Evolutionary conservation across 2,888 invertebrate genomes (phyloP), one percentile per base, ranked within the genome.

Genomic region (Agrochola lota): DNA sequence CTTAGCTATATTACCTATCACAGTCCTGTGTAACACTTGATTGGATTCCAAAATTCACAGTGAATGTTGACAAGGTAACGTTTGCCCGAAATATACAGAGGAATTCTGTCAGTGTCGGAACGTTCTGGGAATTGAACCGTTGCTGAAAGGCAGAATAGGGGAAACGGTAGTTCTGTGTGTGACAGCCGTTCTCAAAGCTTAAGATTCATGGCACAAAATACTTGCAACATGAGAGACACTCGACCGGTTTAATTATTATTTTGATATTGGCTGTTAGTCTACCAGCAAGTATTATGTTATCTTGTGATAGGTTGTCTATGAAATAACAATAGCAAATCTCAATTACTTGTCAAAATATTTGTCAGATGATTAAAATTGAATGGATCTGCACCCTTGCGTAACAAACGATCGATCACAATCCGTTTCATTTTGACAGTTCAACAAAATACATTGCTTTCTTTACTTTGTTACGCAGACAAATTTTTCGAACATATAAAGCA

Each of bases 101-200:
- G 60, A 52, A 52, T n/a, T 35, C 55, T 35, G 26, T 80, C 67
- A 74, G 43, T 68, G 63, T 68, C 5, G 43, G 7, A 17, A 23
- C 26, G 67, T 74, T 68, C 35, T 35, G 49, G 15, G 74, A 74
- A 80, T 64, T n/a, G 30, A 9, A 68, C n/a, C 74, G 63, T 23
- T 72, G 17, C 60, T 40, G 67, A 63, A 63, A 68, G 9, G 57
- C 68, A 57, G 49, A 55, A 49, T 57, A n/a, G 40, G 60, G 80
- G 12, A 68, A 52, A 17, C n/a, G 6, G 15, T 62, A 62, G 35
- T 60, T 72, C 49, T 80, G 79, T 12, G 8, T 26, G 30, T 69
- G 74, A 74, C 80, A 74, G 67, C 26, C 70, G 80, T 52, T 57
- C 68, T 80, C 74, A 80, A 63, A 79, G 72, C 62, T 6, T 79